Conservation (phyloP, 1,140 invertebrate species). For the Camponotus pennsylvanicus region DNA sequence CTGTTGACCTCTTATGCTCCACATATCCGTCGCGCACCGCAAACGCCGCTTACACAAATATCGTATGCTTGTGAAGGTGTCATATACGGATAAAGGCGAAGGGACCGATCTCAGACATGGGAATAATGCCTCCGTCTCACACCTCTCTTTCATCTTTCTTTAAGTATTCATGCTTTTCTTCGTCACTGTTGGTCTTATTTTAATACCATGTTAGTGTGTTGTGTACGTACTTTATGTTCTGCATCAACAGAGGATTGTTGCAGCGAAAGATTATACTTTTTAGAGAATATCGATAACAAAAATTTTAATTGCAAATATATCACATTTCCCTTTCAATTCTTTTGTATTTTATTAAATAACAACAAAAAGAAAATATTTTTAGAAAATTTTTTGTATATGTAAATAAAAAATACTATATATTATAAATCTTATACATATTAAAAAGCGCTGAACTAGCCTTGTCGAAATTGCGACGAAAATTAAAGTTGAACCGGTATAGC, state of each 20-base stretch:
- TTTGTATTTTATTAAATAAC: not conserved
- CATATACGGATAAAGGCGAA: slow-evolving; percentile 54
- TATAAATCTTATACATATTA: not conserved
- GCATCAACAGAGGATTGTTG: not conserved
- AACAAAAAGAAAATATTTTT: not conserved
- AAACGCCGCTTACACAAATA: slow-evolving; percentile 59
- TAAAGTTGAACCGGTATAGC: not conserved
- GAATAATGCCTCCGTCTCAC: slow-evolving; percentile 66
- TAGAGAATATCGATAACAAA: not conserved
- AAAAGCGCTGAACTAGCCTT: not conserved
- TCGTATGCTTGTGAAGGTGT: slow-evolving; percentile 40
- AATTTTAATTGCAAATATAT: not conserved
- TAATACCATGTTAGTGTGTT: not conserved
- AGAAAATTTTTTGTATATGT: not conserved
- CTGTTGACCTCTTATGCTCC: slow-evolving; percentile 79
- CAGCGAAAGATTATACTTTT: not conserved
- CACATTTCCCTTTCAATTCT: not conserved
- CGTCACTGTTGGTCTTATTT: slow-evolving; percentile 38
- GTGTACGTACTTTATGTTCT: not conserved
- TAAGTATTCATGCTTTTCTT: slow-evolving; percentile 45
- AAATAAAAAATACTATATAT: not conserved
- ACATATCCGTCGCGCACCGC: slow-evolving; percentile 68
- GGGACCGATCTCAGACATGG: slow-evolving; percentile 55
- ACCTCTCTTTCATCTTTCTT: slow-evolving; percentile 50
- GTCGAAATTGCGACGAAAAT: not conserved